Conservation (phyloP, 1,140 invertebrate species). For the Hylaeus volcanicus region DNA sequence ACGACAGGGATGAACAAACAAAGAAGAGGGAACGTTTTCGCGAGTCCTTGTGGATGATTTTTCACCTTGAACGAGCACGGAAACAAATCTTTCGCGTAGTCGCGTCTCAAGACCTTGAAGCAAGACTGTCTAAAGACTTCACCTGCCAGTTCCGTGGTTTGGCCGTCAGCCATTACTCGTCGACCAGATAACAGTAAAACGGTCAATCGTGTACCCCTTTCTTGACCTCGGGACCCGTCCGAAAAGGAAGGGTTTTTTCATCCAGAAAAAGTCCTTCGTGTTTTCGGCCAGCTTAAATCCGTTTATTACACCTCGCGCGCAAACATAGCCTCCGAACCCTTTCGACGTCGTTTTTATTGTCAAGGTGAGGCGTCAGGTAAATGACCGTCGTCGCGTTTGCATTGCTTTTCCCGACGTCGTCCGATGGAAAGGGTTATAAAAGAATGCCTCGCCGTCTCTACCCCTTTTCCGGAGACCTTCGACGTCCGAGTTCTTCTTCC, state of each 20-base stretch:
- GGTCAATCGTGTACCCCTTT: constrained; percentile 71
- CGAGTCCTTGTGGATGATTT: constrained; percentile 48
- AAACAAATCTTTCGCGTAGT: constrained; percentile 50
- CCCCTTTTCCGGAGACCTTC: constrained; percentile 32
- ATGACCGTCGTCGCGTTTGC: constrained; percentile 37
- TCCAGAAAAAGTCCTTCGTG: constrained; percentile 22
- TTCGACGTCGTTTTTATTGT: constrained; percentile 63
- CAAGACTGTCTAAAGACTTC: constrained; percentile 66
- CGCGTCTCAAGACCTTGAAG: constrained; percentile 72
- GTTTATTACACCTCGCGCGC: constrained; percentile 69
- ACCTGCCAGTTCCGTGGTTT: constrained; percentile 72
- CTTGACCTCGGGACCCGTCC: background rate
- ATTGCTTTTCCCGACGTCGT: constrained; percentile 37
- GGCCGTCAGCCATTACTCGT: constrained; percentile 62
- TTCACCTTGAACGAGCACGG: constrained; percentile 57
- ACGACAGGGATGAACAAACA: background rate
- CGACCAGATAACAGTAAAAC: constrained; percentile 66
- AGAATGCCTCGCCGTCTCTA: constrained; percentile 39
- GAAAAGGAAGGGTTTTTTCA: background rate
- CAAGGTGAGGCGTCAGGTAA: constrained; percentile 67
- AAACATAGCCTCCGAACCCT: constrained; percentile 42
- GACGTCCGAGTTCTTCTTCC: background rate
- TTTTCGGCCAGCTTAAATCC: constrained; percentile 56
- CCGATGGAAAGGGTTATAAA: constrained; percentile 72
- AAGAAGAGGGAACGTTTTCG: background rate